A percentile compares a stretch with the other conserved stretches of the same genome.
phyloP scores from a whole-genome alignment of 2,113 vertebrate species.

The Triplophysa dalaica region DNA sequence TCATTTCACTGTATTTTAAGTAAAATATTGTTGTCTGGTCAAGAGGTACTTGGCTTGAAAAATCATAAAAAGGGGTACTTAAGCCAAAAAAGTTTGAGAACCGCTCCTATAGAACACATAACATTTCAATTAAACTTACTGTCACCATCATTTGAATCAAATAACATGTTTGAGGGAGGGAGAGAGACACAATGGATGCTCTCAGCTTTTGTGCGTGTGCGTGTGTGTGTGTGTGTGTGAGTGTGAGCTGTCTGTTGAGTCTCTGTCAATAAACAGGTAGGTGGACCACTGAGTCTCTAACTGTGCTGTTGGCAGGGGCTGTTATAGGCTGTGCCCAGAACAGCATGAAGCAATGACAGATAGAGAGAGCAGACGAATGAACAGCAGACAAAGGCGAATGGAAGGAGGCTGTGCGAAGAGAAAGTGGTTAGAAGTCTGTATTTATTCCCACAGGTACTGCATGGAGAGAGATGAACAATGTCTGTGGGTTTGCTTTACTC shows the following conservation, averaged over 20 bases:
- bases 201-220: neutral
- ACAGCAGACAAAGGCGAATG: constrained; percentile 25
- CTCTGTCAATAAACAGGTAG: constrained; percentile 42
- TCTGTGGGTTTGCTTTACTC: constrained; percentile 29
- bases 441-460: constrained; percentile 37
- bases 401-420: constrained; percentile 45
- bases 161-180: constrained; percentile 22
- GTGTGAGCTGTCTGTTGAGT: constrained; percentile 38
- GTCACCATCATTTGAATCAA: neutral
- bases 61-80: no score
- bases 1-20: no score
- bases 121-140: constrained; percentile 15
- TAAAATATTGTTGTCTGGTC: no score
- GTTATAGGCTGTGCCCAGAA: constrained; percentile 37
- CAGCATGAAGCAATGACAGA: constrained; percentile 22
- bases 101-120: neutral
- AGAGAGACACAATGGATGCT: neutral
- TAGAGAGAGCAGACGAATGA: constrained; percentile 3
- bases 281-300: constrained; percentile 36
- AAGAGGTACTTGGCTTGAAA: no score
- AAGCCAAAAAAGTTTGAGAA: no score
- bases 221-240: neutral
- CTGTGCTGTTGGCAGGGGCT: constrained; percentile 40
- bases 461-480: constrained; percentile 36
- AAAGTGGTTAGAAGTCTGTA: constrained; percentile 9